These are phyloP conservation scores for Panthera tigris DNA, from an alignment of 2,113 vertebrate genomes.

Conservation along the genomic window DNA sequence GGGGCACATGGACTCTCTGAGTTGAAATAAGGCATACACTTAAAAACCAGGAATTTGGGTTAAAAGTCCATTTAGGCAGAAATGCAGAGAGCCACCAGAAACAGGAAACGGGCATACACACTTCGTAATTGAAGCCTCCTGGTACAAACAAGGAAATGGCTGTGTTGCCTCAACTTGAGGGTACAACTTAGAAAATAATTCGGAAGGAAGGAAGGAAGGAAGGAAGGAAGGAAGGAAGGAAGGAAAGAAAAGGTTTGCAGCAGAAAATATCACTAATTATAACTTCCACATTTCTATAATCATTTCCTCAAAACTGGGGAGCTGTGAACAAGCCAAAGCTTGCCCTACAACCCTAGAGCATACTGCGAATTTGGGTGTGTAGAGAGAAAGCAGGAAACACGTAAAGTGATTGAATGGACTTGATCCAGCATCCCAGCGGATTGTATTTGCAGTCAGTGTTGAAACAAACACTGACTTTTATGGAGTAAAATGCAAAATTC, in stretches of 20 bases:
- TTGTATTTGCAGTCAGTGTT: background rate
- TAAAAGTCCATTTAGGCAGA: background rate
- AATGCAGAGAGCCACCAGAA: background rate
- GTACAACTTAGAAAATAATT: background rate
- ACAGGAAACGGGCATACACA: background rate
- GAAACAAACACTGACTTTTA: background rate
- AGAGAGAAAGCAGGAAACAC: background rate
- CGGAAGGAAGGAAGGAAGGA: background rate
- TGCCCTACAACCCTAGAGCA: background rate
- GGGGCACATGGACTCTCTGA: background rate
- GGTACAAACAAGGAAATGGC: background rate
- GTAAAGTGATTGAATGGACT: background rate
- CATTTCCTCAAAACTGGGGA: slow-evolving; percentile 25
- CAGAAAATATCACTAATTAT: background rate
- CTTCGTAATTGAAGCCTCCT: background rate
- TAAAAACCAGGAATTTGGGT: background rate
- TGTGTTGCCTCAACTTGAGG: background rate
- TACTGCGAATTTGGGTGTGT: background rate
- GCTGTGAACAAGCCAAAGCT: background rate
- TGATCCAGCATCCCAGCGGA: background rate
- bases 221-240: background rate
- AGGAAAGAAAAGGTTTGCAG: background rate
- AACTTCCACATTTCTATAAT: slow-evolving; percentile 17
- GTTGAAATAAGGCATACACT: background rate
- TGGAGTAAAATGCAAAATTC: background rate